Conservation (phyloP, 2,113 vertebrate species). For the Oncorhynchus mykiss region DNA sequence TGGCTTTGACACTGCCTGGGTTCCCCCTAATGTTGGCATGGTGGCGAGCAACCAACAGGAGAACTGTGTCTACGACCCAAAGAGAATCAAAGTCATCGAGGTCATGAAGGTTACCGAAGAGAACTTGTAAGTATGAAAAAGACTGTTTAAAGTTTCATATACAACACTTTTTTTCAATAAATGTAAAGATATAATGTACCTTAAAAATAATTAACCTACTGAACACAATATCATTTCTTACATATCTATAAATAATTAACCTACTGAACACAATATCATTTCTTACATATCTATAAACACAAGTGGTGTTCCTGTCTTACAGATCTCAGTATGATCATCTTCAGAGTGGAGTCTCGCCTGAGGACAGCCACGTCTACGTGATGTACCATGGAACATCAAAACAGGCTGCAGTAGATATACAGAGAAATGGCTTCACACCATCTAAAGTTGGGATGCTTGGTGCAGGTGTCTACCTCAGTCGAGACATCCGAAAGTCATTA, state of each 20-base stretch:
- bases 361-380: neutral
- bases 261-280: too few species aligned
- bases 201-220: too few species aligned
- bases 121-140: neutral
- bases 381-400: neutral
- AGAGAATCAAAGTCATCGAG: neutral
- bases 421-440: neutral
- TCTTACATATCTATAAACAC: too few species aligned
- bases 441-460: neutral
- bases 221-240: too few species aligned
- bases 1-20: neutral
- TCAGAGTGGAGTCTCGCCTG: neutral
- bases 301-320: neutral
- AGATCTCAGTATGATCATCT: neutral
- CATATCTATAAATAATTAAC: too few species aligned
- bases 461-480: neutral
- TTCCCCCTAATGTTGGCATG: neutral
- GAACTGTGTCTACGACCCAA: neutral
- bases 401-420: neutral
- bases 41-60: fast-evolving
- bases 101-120: neutral
- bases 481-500: conserved; percentile 1
- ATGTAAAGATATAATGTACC: too few species aligned
- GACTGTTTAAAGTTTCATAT: too few species aligned
- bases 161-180: too few species aligned